Conservation (phyloP, 2,113 vertebrate genomes). For the Scartelaos histophorus region DNA sequence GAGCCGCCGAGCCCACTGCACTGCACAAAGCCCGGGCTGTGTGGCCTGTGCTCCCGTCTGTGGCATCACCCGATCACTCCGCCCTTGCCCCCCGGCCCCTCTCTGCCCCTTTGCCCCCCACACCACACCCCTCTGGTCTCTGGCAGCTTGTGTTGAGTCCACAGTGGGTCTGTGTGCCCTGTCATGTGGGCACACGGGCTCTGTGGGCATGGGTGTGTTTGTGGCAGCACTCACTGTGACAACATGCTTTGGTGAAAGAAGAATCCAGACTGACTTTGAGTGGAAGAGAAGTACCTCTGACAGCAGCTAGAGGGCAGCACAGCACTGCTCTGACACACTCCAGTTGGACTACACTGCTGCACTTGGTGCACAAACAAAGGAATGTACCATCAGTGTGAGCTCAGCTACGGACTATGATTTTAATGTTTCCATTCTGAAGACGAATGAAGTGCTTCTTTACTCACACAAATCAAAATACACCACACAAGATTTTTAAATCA, state of each 20-base stretch:
- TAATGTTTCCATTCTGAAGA: conserved; percentile 8
- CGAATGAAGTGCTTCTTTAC: conserved; percentile 7
- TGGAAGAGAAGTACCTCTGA: conserved; percentile 1
- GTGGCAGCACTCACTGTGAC: conserved; percentile 54
- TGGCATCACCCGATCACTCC: conserved; percentile 35
- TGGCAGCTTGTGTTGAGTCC: conserved; percentile 69
- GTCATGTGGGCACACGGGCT: conserved; percentile 50
- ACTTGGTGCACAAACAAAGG: neutral
- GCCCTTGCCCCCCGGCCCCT: conserved; percentile 34
- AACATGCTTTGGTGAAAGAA: conserved; percentile 41
- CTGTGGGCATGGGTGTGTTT: conserved; percentile 40
- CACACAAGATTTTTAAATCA: conserved; percentile 63
- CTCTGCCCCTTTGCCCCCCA: conserved; percentile 24
- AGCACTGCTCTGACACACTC: conserved; percentile 1
- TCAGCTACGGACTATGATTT: neutral
- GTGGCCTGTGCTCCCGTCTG: conserved; percentile 53
- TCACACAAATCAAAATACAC: conserved; percentile 1
- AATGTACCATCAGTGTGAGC: conserved; percentile 9
- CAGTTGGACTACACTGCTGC: neutral
- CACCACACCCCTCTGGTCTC: conserved; percentile 62
- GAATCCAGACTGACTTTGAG: conserved; percentile 20
- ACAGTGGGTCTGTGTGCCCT: conserved; percentile 51
- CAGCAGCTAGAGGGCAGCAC: conserved; percentile 9
- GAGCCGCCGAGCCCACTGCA: conserved; percentile 30
- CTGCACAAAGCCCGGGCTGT: conserved; percentile 71